A percentile compares a stretch with the other conserved stretches of the same genome.
Conservation (phyloP, 2,888 invertebrate species). For the Zelleria hepariella region DNA sequence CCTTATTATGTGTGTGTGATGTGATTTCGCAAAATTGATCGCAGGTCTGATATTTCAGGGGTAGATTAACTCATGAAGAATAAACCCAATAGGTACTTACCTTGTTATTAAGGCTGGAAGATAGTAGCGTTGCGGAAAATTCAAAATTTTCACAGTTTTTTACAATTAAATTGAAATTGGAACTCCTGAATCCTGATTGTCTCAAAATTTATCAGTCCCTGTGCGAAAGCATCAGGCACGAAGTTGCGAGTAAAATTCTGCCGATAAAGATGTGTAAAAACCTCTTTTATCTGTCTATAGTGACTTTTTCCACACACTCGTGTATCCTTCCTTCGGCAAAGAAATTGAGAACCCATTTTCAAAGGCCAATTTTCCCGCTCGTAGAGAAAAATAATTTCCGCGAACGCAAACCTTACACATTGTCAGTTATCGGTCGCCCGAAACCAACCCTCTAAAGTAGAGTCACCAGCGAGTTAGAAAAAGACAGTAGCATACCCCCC, state of each 20-base stretch:
- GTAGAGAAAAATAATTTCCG: constrained; percentile 5
- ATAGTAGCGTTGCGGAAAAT: too few relatives aligned
- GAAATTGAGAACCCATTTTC: neutral
- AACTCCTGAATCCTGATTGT: neutral
- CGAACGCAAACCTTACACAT: constrained; percentile 9
- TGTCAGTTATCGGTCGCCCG: constrained; percentile 14
- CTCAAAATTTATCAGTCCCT: neutral
- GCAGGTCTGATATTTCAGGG: too few relatives aligned
- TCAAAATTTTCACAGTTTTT: too few relatives aligned
- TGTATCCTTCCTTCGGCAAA: neutral
- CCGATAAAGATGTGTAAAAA: neutral
- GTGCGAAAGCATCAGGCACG: neutral
- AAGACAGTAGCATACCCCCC: constrained; percentile 53
- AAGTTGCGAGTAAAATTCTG: neutral
- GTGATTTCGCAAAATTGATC: too few relatives aligned
- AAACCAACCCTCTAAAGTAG: constrained; percentile 22
- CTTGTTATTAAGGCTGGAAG: too few relatives aligned
- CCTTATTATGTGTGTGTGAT: too few relatives aligned
- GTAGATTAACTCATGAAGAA: too few relatives aligned
- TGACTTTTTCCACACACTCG: too few relatives aligned
- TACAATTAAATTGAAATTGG: too few relatives aligned
- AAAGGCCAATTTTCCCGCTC: constrained; percentile 2
- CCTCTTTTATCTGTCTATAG: too few relatives aligned
- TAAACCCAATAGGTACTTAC: too few relatives aligned
- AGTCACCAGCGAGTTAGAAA: constrained; percentile 45